These are phyloP conservation scores for Myotis planiceps DNA, from an alignment of 2,797 vertebrate genomes.

Conservation along the genomic window DNA sequence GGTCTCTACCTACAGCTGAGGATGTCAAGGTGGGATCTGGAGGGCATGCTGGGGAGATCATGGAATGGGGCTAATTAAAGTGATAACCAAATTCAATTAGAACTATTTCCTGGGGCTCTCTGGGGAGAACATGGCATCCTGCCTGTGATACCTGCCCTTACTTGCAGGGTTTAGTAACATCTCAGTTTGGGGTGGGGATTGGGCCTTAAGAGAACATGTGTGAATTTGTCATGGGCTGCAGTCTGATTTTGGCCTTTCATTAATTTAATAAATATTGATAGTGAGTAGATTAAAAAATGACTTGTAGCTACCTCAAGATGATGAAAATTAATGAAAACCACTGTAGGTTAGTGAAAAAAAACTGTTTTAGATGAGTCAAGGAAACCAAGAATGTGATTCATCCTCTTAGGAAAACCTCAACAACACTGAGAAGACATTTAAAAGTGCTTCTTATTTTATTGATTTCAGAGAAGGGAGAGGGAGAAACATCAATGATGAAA, in stretches of 20 bases:
- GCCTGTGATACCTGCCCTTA: neutral
- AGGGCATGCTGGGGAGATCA: neutral
- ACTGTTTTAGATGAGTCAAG: conserved; percentile 20
- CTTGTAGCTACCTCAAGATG: neutral
- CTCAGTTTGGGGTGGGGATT: neutral
- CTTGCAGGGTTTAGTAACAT: neutral
- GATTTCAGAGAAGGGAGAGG: too few species aligned
- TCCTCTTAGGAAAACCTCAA: neutral
- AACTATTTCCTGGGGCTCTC: neutral
- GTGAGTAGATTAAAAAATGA: neutral
- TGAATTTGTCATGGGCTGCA: neutral
- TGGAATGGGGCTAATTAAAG: neutral
- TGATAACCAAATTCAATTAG: neutral
- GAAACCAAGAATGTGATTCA: conserved; percentile 35
- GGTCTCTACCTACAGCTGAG: neutral
- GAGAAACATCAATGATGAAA: too few species aligned
- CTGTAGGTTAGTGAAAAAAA: conserved; percentile 39
- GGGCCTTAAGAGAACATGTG: neutral
- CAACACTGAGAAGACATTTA: conserved; percentile 19
- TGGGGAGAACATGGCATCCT: too few species aligned
- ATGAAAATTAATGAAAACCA: conserved; percentile 63
- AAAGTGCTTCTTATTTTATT: conserved; percentile 12
- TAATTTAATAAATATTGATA: neutral
- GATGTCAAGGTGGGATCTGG: neutral
- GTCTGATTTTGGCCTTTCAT: neutral